These are phyloP conservation scores for Apodemia duryi DNA, from an alignment of 2,888 invertebrate genomes.

Conservation along the genomic window DNA sequence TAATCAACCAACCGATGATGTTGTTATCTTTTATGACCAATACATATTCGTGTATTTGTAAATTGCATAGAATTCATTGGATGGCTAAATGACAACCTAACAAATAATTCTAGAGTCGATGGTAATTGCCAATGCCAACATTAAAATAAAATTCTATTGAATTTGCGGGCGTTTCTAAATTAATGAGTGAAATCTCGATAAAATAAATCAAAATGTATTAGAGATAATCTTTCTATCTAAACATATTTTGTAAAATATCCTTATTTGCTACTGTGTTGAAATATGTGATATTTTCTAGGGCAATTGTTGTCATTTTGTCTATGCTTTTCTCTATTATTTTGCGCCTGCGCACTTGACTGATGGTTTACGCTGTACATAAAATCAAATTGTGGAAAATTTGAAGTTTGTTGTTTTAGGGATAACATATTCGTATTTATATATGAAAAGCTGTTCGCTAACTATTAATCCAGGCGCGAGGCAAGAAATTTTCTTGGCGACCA, in stretches of 20 bases:
- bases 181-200: not conserved
- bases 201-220: not conserved
- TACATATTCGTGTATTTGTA: not conserved
- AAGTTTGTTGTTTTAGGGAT: constrained; percentile 78
- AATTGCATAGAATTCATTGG: not conserved
- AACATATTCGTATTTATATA: constrained; percentile 74
- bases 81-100: not conserved
- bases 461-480: constrained; percentile 72
- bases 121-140: constrained; percentile 8
- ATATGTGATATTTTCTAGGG: constrained; percentile 1
- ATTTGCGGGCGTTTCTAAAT: not conserved
- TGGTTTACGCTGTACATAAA: constrained; percentile 75
- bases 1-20: not conserved
- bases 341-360: constrained; percentile 79
- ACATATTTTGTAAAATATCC: constrained; percentile 2
- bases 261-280: not conserved
- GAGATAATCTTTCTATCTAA: not conserved
- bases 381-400: constrained; percentile 77
- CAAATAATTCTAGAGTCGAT: not conserved
- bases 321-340: constrained; percentile 74
- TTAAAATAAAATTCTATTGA: not conserved
- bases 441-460: constrained; percentile 73
- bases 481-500: constrained; percentile 65
- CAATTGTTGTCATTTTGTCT: constrained; percentile 49
- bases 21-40: not conserved